Evolutionary conservation across 64 coral and sea anemone genomes (phyloP), one percentile per base, ranked within the genome.

Genomic region (Acropora tenuis): DNA sequence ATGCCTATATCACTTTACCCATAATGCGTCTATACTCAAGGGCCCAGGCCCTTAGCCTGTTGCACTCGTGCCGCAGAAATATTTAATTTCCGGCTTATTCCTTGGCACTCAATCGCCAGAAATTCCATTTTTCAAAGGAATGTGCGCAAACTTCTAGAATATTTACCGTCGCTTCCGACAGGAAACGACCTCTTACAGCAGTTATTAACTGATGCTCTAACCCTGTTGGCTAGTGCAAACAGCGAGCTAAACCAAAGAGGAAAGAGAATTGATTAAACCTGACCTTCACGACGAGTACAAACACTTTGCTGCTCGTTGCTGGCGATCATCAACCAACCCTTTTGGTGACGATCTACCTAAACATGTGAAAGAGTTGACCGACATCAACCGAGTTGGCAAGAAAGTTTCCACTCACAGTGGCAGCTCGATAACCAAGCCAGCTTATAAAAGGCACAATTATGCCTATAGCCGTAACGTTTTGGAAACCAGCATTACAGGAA

Each of bases 221-320:
- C 88, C 79, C 53, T 89, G 30, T 45, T 89, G 67, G 88, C 88
- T 67, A 80, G 79, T 89, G 88, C 88, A 16, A 89, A 89, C 45
- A 89, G 60, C 11, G 88, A 79, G 77, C 88, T 89, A 16, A 79
- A 89, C 59, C 75, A 89, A 7, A 79, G 88, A 63, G 55, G 58
- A 42, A 67, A 67, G 44, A 89, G 75, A 79, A 76, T 77, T 77
- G 46, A 79, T 79, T 17, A 89, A 89, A 76, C 88, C 76, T 43
- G 76, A 89, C 88, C 18, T 89, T 2, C 74, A 89, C 57, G 69
- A 67, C 48, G 88, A 89, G 8, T 79, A 79, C 18, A 89, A 50
- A 47, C 75, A 20, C 71, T 75, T 79, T 89, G 75, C 9, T 90
- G 77, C 60, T 90, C 77, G 47, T 52, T 45, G 10, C 4, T 80